These are phyloP conservation scores for Carapus acus DNA, from an alignment of 2,797 vertebrate genomes.

Conservation along the genomic window DNA sequence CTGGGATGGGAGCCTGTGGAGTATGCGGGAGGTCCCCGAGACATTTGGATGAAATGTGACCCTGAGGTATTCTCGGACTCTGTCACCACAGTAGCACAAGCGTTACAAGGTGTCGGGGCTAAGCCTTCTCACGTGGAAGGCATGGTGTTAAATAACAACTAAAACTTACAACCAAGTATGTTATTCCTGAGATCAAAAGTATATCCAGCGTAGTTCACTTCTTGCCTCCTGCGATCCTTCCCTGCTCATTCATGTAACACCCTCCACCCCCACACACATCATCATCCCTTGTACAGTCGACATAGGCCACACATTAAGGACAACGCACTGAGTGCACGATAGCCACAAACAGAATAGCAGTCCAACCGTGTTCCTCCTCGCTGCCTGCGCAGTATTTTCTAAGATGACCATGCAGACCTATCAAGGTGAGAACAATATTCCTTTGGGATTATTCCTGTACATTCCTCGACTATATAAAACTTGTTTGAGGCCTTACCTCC, in stretches of 20 bases:
- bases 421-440: constrained; percentile 26
- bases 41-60: constrained; percentile 49
- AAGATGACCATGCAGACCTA: constrained; percentile 20
- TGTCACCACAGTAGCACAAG: constrained; percentile 42
- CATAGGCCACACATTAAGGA: constrained; percentile 38
- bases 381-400: constrained; percentile 30
- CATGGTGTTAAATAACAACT: constrained; percentile 33
- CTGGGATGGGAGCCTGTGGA: background rate
- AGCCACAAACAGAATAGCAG: constrained; percentile 45
- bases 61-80: constrained; percentile 57
- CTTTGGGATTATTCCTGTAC: too few relatives aligned
- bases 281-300: background rate
- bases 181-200: constrained; percentile 27
- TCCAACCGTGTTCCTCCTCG: constrained; percentile 46
- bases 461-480: too few relatives aligned
- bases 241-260: constrained; percentile 49
- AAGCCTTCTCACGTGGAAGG: constrained; percentile 29
- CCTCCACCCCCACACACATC: constrained; percentile 20
- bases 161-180: constrained; percentile 27
- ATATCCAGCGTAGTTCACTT: constrained; percentile 35
- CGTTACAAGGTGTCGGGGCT: constrained; percentile 50
- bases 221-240: constrained; percentile 45
- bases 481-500: too few relatives aligned
- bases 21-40: constrained; percentile 43
- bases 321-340: constrained; percentile 36